phyloP scores from a whole-genome alignment of 2,797 vertebrate genomes.

The Centropyge bicolor region DNA sequence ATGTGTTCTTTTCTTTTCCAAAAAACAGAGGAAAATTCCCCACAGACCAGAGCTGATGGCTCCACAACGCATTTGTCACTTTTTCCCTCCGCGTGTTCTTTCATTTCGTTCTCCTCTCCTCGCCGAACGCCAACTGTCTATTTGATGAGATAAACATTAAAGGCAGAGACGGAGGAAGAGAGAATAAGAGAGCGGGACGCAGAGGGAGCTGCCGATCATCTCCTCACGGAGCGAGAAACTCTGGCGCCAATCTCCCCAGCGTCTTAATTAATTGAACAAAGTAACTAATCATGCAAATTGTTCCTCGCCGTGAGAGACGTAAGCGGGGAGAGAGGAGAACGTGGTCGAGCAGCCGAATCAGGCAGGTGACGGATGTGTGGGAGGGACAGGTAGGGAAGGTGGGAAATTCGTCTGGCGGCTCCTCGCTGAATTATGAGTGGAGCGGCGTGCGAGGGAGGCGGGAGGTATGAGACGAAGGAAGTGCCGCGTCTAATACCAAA shows the following conservation, averaged over 20 bases:
- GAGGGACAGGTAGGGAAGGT: background rate
- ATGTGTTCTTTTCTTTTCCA: constrained; percentile 37
- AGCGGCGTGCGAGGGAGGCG: constrained; percentile 26
- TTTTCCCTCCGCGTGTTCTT: constrained; percentile 9
- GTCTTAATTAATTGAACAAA: constrained; percentile 74
- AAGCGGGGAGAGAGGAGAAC: constrained; percentile 8
- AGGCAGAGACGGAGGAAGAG: constrained; percentile 6
- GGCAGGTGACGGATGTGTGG: constrained; percentile 43
- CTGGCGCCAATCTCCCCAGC: constrained; percentile 46
- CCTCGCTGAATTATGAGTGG: constrained; percentile 28
- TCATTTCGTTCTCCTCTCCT: constrained; percentile 41
- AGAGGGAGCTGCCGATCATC: constrained; percentile 63
- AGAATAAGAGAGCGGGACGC: background rate
- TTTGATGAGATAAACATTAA: constrained; percentile 67
- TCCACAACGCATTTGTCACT: constrained; percentile 53
- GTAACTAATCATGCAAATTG: constrained; percentile 69
- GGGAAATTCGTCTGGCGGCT: constrained; percentile 30
- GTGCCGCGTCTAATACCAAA: constrained; percentile 27
- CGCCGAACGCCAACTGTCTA: constrained; percentile 33
- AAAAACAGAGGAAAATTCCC: constrained; percentile 34
- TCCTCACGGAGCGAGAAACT: constrained; percentile 35
- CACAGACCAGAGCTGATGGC: constrained; percentile 40
- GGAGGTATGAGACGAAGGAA: constrained; percentile 57
- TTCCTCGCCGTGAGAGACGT: constrained; percentile 26
- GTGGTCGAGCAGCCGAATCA: constrained; percentile 18